A percentile compares a stretch with the other conserved stretches of the same genome.
Conservation (phyloP, 2,888 invertebrate species). For the Trichogramma dendrolimi region DNA sequence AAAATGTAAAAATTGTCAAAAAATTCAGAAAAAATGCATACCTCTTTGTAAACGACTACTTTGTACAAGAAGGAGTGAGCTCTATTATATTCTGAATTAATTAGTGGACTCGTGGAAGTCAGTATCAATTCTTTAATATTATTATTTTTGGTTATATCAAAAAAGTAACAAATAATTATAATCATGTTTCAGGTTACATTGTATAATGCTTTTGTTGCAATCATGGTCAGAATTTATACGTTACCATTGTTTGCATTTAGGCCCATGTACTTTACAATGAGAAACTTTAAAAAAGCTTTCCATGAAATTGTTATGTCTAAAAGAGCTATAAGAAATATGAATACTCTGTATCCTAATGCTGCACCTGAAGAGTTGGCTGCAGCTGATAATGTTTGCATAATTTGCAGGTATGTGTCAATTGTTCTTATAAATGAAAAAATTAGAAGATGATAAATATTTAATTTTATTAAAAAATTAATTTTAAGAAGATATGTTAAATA, state of each 20-base stretch:
- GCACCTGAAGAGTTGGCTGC: slow-evolving; percentile 85
- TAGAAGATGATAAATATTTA: no score
- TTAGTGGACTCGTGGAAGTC: no score
- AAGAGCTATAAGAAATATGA: slow-evolving; percentile 96
- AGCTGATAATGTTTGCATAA: slow-evolving; percentile 97
- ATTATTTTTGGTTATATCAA: no score
- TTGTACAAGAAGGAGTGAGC: no score
- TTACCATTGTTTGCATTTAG: slow-evolving; percentile 96
- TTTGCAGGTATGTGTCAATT: slow-evolving; percentile 72
- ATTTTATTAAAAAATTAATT: no score
- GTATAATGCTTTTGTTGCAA: slow-evolving; percentile 87
- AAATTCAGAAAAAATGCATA: no score
- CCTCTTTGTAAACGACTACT: no score
- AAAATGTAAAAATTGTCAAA: no score
- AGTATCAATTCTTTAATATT: no score
- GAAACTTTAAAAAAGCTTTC: slow-evolving; percentile 95
- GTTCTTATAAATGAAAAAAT: no score
- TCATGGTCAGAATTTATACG: slow-evolving; percentile 96
- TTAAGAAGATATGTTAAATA: neutral
- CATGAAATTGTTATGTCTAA: slow-evolving; percentile 96
- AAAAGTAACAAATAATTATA: slow-evolving; percentile 11
- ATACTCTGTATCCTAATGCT: slow-evolving; percentile 94
- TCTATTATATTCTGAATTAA: no score
- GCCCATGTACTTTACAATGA: slow-evolving; percentile 98
- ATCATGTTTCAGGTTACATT: slow-evolving; percentile 60